These are phyloP conservation scores for Drosophila saltans DNA, from an alignment of 1,140 invertebrate genomes.

Conservation along the genomic window DNA sequence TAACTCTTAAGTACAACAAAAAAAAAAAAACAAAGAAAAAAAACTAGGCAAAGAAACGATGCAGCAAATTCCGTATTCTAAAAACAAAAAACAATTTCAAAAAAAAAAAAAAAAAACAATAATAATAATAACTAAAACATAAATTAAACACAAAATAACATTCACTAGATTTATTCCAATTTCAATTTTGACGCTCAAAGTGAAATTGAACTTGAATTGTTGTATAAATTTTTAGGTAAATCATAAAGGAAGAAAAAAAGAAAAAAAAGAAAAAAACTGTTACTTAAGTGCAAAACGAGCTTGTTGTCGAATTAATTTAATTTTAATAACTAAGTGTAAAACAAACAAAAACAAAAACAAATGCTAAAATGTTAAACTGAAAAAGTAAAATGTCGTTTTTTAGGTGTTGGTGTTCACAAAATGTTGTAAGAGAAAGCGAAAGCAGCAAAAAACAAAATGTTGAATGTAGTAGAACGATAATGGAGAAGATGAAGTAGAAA, in stretches of 20 bases:
- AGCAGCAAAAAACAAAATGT: not conserved
- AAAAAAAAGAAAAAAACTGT: slow-evolving; percentile 46
- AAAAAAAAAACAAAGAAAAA: slow-evolving; percentile 26
- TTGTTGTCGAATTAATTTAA: slow-evolving; percentile 79
- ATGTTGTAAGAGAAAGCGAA: not conserved
- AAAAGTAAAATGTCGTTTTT: slow-evolving; percentile 38
- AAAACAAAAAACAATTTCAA: slow-evolving; percentile 54
- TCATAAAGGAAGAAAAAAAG: slow-evolving; percentile 25
- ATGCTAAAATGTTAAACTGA: slow-evolving; percentile 49
- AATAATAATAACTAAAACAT: slow-evolving; percentile 33
- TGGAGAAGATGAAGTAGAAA: not conserved
- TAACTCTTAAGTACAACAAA: slow-evolving; percentile 38
- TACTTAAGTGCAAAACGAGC: slow-evolving; percentile 81
- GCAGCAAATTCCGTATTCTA: slow-evolving; percentile 38
- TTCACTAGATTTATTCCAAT: slow-evolving; percentile 54
- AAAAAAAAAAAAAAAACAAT: slow-evolving; percentile 18
- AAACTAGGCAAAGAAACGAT: slow-evolving; percentile 19
- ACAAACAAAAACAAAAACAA: slow-evolving; percentile 40
- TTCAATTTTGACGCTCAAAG: slow-evolving; percentile 37
- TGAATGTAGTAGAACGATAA: slow-evolving; percentile 1
- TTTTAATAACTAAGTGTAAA: slow-evolving; percentile 59
- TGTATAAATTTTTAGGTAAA: slow-evolving; percentile 31
- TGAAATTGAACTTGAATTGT: slow-evolving; percentile 21
- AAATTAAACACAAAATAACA: slow-evolving; percentile 27
- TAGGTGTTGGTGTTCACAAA: slow-evolving; percentile 41